Evolutionary conservation across 2,113 vertebrate genomes (phyloP).

Genomic region (Polypterus bichir): DNA sequence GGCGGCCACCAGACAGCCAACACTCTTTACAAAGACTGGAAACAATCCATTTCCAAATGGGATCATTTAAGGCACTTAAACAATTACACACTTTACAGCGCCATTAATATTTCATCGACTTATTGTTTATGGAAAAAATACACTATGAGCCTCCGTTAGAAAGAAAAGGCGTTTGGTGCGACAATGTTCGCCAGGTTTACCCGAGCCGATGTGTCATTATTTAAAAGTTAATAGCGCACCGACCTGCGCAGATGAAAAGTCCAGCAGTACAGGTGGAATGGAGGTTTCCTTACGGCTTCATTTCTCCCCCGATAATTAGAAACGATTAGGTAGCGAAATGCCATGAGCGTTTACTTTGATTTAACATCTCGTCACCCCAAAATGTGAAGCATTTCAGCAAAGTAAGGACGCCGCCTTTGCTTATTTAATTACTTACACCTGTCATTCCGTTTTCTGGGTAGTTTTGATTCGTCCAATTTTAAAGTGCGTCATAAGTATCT

Average conservation of each 20-base stretch:
- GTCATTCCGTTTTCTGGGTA: no score
- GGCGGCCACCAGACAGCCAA: constrained; percentile 54
- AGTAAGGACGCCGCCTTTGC: no score
- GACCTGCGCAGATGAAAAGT: background rate
- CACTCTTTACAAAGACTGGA: constrained; percentile 53
- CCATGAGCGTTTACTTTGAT: no score
- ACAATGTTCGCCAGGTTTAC: background rate
- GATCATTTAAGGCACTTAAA: constrained; percentile 80
- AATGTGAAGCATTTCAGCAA: no score
- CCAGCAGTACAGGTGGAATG: no score
- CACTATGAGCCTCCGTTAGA: constrained; percentile 19
- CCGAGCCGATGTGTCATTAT: constrained; percentile 2
- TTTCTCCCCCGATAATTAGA: no score
- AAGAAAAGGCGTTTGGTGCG: background rate
- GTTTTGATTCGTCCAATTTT: no score
- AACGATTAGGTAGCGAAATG: no score
- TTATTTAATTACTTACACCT: no score
- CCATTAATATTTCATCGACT: constrained; percentile 64
- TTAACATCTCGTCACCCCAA: no score
- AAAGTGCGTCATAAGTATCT: no score
- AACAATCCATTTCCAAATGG: constrained; percentile 71
- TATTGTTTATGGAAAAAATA: constrained; percentile 51
- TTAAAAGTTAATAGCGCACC: background rate
- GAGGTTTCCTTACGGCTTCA: no score
- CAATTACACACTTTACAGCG: constrained; percentile 55